Conservation (phyloP, 2,113 vertebrate genomes). For the Peromyscus californicus region DNA sequence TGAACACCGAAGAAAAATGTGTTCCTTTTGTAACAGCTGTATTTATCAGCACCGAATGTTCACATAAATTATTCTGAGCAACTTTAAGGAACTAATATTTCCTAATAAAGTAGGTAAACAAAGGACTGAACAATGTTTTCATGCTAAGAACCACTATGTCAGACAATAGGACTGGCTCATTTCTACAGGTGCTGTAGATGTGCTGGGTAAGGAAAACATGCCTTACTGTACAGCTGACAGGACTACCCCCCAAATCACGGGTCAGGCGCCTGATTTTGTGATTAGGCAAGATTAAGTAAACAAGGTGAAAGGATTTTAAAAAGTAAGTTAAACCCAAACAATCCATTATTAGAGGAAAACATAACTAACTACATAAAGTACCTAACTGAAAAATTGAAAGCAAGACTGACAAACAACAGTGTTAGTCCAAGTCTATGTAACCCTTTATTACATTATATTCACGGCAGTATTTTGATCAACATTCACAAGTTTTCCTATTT, state of each 20-base stretch:
- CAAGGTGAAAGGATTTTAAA: slow-evolving; percentile 41
- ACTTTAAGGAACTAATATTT: slow-evolving; percentile 67
- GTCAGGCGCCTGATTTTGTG: slow-evolving; percentile 37
- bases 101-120: slow-evolving; percentile 46
- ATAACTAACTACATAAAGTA: background rate
- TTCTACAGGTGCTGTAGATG: slow-evolving; percentile 49
- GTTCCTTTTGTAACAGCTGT: slow-evolving; percentile 51
- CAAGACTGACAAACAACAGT: slow-evolving; percentile 38
- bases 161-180: slow-evolving; percentile 49
- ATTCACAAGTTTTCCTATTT: slow-evolving; percentile 58
- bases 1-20: slow-evolving; percentile 63
- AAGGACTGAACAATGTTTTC: slow-evolving; percentile 35
- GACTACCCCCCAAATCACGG: background rate
- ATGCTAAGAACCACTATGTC: slow-evolving; percentile 64
- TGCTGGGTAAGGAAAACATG: slow-evolving; percentile 57
- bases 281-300: slow-evolving; percentile 62
- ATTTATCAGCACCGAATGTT: slow-evolving; percentile 70
- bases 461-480: slow-evolving; percentile 25
- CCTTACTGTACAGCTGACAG: background rate
- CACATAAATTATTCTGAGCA: slow-evolving; percentile 71
- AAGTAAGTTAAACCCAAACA: slow-evolving; percentile 62
- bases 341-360: background rate
- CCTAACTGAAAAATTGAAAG: slow-evolving; percentile 53
- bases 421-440: slow-evolving; percentile 51
- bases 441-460: slow-evolving; percentile 57